Evolutionary conservation across 2,113 vertebrate genomes (phyloP).

Genomic region (Heliornis fulica): DNA sequence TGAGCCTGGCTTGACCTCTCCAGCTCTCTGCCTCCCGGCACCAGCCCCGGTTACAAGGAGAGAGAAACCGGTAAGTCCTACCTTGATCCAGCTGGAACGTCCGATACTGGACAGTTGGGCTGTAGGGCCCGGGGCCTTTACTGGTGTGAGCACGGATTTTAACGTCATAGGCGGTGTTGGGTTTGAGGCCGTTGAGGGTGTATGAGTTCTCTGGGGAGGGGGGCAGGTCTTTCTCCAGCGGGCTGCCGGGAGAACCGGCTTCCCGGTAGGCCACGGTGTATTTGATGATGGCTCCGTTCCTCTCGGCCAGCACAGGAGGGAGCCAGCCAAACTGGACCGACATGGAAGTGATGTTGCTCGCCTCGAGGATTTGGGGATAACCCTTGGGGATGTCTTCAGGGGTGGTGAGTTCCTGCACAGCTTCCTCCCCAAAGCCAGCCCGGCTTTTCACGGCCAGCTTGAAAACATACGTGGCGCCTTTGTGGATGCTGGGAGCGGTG

Average conservation of each 20-base stretch:
- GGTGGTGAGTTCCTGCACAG: conserved; percentile 78
- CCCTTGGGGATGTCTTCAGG: conserved; percentile 89
- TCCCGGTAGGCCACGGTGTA: conserved; percentile 96
- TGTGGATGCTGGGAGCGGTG: conserved; percentile 81
- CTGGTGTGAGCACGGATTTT: conserved; percentile 98
- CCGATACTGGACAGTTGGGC: conserved; percentile 95
- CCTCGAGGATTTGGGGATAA: conserved; percentile 88
- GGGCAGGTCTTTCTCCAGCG: conserved; percentile 83
- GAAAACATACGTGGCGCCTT: conserved; percentile 92
- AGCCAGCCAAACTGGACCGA: conserved; percentile 92
- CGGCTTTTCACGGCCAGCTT: conserved; percentile 90
- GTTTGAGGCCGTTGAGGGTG: conserved; percentile 91
- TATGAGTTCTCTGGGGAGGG: conserved; percentile 83
- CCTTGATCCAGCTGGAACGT: conserved; percentile 94
- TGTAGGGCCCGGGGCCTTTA: conserved; percentile 97
- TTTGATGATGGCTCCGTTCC: conserved; percentile 89
- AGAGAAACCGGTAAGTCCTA: conserved; percentile 86
- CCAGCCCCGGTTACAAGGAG: conserved; percentile 65
- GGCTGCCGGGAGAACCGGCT: conserved; percentile 71
- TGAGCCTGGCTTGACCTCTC: conserved; percentile 57
- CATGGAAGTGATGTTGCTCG: conserved; percentile 84
- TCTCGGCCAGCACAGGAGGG: conserved; percentile 90
- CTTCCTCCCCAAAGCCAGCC: conserved; percentile 92
- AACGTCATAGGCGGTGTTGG: conserved; percentile 92
- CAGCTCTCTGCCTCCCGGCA: conserved; percentile 70